Percentiles rank a stretch among this genome's conserved stretches.
Conservation (phyloP, 2,113 vertebrate species). For the Sigmodon hispidus region DNA sequence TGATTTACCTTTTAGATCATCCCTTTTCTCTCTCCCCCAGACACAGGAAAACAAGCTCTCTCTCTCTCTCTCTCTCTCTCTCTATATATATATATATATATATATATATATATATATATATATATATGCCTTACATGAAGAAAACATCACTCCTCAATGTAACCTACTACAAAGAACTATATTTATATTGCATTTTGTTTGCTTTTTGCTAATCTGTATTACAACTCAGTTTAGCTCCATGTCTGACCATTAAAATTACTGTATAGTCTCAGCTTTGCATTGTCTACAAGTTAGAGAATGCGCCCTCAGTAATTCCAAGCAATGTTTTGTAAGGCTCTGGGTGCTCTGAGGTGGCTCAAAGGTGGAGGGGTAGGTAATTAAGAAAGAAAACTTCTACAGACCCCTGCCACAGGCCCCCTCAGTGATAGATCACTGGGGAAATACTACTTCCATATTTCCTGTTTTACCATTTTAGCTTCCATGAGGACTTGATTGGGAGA, state of each 20-base stretch:
- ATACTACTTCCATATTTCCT: not conserved
- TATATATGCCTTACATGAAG: too few relatives aligned
- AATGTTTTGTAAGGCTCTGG: not conserved
- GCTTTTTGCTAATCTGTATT: not conserved
- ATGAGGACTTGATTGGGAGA: not conserved
- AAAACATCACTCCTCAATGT: not conserved
- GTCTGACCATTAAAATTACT: not conserved
- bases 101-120: not conserved
- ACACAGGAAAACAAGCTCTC: too few relatives aligned
- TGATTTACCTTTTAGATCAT: not conserved
- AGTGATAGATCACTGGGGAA: not conserved
- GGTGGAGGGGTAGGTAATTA: not conserved
- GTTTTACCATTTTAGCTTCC: not conserved
- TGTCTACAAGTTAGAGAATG: slow-evolving; percentile 3
- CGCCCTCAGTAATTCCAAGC: not conserved
- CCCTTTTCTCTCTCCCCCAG: too few relatives aligned
- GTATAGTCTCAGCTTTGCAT: not conserved
- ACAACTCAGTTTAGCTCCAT: not conserved
- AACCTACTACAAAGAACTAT: not conserved
- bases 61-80: not conserved
- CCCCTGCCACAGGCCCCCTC: not conserved
- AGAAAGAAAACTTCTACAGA: not conserved
- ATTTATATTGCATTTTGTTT: not conserved
- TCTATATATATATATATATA: not conserved
- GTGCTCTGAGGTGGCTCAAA: not conserved